Base-by-base conservation (phyloP, 2,888 invertebrate genomes). In the Coenonympha glycerion region DNA sequence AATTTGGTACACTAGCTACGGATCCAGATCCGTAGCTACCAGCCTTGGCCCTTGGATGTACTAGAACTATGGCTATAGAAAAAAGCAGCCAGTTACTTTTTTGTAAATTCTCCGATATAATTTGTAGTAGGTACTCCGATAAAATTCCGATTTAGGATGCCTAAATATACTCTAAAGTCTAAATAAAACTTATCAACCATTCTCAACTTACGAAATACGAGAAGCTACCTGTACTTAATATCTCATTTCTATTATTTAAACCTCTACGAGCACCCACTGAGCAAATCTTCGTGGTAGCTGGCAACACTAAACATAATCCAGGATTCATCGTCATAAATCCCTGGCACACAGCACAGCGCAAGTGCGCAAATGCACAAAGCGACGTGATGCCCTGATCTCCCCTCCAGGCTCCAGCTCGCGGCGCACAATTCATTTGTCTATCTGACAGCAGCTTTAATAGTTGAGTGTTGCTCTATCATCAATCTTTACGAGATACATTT, bases 371-470 rank as follows among this genome's bases (percentile, higher is more conserved):
- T 21, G 22, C 34, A 45, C 34, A 42, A 42, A 45, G 45, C 45
- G 34, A 45, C 16, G 34, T 34, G 45, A 45, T 24, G 34, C 24
- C 13, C 33, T 45, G 34, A 44, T 45, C 45, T 45, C 45, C 16
- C 45, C 16, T 2, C 28, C 11, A 33, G 34, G 45, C 16, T 2
- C 28, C 11, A 33, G 34, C 33, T 33, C 45, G 33, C n/a, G 34
- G 45, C 45, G 33, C n/a, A 34, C 45, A 24, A 45, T 45, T 45
- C 45, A 45, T 45, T 45, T 45, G 45, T 45, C 45, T 45, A 34
- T 34, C 45, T 16, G 45, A 45, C 45, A 45, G 45, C 34, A 24
- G 45, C 16, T 45, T 34, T 45, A 45, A 24, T 45, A 45, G 34
- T 34, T 34, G 24, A 45, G 24, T 34, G 45, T 24, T 44, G 19